These are phyloP conservation scores for Nephrotoma guestfalica DNA, from an alignment of 2,888 invertebrate species.

Conservation along the genomic window DNA sequence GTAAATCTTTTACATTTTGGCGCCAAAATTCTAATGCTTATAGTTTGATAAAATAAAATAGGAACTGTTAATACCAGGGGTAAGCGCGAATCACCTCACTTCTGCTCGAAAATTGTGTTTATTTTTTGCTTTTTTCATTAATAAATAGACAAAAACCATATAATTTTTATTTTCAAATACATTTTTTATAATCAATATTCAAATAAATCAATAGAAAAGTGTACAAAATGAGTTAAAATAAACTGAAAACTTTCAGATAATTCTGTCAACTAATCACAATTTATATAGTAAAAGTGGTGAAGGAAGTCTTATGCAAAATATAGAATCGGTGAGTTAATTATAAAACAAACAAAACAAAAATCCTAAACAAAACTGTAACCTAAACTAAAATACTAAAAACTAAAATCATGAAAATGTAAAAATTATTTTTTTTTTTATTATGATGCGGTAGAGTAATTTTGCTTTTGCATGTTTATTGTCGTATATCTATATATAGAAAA, in stretches of 20 bases:
- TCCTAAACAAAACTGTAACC: not conserved
- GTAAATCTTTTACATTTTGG: not conserved
- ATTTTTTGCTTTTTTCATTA: not conserved
- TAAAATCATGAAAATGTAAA: not conserved
- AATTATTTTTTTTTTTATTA: not conserved
- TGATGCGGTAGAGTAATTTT: not conserved
- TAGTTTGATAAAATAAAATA: not conserved
- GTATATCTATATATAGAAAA: not conserved
- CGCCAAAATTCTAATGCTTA: not conserved
- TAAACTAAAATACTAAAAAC: not conserved
- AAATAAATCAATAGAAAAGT: not conserved
- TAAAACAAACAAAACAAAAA: not conserved
- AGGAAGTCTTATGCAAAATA: not conserved
- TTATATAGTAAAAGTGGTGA: not conserved
- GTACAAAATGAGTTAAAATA: not conserved
- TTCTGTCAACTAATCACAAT: not conserved
- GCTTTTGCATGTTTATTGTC: not conserved
- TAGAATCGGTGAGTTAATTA: constrained; percentile 4
- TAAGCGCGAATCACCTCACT: not conserved
- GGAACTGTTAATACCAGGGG: not conserved
- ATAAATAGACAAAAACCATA: not conserved
- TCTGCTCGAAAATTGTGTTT: not conserved
- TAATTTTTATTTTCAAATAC: not conserved
- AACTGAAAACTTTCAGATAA: constrained; percentile 1
- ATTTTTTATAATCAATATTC: not conserved